Evolutionary conservation across 2,797 vertebrate genomes (phyloP), one percentile per base, ranked within the genome.

Genomic region (Sebastes paucispinis): DNA sequence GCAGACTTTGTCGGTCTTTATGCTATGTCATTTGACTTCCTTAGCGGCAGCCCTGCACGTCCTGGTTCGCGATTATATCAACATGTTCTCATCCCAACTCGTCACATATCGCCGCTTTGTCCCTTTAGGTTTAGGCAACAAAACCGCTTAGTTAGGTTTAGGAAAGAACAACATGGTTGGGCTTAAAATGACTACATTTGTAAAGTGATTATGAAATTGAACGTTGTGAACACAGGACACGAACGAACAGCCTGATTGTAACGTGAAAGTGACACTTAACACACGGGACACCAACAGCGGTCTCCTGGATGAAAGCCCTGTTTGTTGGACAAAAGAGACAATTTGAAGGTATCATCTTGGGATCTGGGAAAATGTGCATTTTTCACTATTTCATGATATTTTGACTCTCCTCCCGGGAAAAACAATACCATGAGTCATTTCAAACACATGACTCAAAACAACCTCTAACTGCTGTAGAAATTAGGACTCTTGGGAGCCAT

Each of bases 71-170:
- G 0, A 47, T 43, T 43, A 16, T 0, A 43, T 43, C 39, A 43
- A 43, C 39, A 43, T 0, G 39, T 43, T 43, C 0, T 43, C 39
- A 16, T 43, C 13, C 39, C 14, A 0, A 43, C 39, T 43, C 3
- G 0, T 43, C 39, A 43, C 39, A 43, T 43, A 43, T 1, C 39
- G 1, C 39, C 3, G 14, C 14, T 43, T 43, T 16, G 39, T 43
- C 39, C 13, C 39, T 43, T 14, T 43, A 43, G 0, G 13, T 43
- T 43, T 43, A 43, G 39, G 6, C 39, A 43, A 43, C 39, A 43
- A 6, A 43, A 6, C 39, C 6, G 14, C 6, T 43, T 16, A 3
- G 39, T 43, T 43, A 43, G 3, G 13, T 43, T 16, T 43, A 43
- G 39, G 6, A 43, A 43, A 43, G 13, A 1, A 43, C 14, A 1